Conservation (phyloP, 2,113 vertebrate genomes). For the Indri indri region DNA sequence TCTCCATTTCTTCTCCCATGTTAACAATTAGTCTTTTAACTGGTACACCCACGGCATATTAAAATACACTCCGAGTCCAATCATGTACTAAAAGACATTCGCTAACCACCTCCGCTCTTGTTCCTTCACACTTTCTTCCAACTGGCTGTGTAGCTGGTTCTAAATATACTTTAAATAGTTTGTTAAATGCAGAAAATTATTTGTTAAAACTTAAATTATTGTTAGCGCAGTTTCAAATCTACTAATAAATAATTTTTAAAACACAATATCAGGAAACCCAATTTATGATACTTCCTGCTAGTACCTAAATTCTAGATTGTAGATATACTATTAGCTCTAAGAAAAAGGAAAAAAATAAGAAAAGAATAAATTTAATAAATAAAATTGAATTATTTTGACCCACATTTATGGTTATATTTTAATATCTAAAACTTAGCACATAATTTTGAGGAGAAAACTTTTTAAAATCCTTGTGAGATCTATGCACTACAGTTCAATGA, state of each 20-base stretch:
- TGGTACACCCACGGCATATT: conserved; percentile 47
- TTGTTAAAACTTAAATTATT: conserved; percentile 55
- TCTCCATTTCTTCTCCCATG: conserved; percentile 52
- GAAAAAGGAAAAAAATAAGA: background rate
- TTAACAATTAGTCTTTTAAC: conserved; percentile 72
- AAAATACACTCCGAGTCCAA: conserved; percentile 52
- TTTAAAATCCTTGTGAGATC: background rate
- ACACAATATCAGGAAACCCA: background rate
- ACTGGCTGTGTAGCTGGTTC: conserved; percentile 46
- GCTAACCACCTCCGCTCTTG: conserved; percentile 44
- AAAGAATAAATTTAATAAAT: background rate
- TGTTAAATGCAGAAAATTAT: conserved; percentile 44
- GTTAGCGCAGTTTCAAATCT: conserved; percentile 20
- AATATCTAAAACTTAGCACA: background rate
- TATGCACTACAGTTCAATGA: background rate
- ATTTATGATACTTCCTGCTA: background rate
- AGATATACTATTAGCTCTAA: background rate
- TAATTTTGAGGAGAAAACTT: background rate
- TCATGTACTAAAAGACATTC: conserved; percentile 51
- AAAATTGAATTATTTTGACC: background rate
- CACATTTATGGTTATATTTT: background rate
- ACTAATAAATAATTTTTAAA: conserved; percentile 49
- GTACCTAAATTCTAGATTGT: background rate
- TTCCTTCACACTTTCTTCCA: conserved; percentile 68
- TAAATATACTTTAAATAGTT: conserved; percentile 65